These are phyloP conservation scores for Urosaurus nigricauda DNA, from an alignment of 2,797 vertebrate genomes.

Conservation along the genomic window DNA sequence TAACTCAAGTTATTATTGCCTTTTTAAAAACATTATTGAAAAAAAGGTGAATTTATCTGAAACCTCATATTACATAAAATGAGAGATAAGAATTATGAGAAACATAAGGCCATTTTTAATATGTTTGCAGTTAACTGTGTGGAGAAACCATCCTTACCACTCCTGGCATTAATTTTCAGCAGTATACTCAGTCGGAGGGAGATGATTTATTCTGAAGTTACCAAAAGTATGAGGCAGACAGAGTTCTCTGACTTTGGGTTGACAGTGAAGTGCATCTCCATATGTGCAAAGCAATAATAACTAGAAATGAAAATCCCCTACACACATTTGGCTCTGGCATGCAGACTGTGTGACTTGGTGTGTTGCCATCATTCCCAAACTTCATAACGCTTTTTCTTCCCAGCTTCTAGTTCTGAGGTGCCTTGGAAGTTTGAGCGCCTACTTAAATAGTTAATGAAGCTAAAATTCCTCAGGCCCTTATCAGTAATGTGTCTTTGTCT, in stretches of 20 bases:
- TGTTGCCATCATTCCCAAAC: conserved; percentile 40
- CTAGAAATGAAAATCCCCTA: conserved; percentile 32
- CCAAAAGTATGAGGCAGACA: neutral
- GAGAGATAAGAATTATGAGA: neutral
- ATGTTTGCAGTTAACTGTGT: neutral
- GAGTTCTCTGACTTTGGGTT: neutral
- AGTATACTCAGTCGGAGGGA: neutral
- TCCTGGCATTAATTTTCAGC: neutral
- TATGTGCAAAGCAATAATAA: neutral
- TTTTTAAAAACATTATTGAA: neutral
- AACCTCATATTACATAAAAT: neutral
- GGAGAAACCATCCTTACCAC: neutral
- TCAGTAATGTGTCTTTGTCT: conserved; percentile 7
- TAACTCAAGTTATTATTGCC: neutral
- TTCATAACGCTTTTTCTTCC: conserved; percentile 66
- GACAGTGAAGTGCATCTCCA: neutral
- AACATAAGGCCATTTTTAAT: neutral
- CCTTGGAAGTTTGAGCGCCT: conserved; percentile 65
- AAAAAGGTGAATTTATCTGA: neutral
- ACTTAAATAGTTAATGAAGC: conserved; percentile 64
- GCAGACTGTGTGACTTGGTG: conserved; percentile 22
- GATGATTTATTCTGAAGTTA: neutral
- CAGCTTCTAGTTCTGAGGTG: conserved; percentile 61
- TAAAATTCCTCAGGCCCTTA: conserved; percentile 37
- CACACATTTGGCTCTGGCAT: conserved; percentile 42